These are phyloP conservation scores for Carettochelys insculpta DNA, from an alignment of 2,113 vertebrate species.

Conservation along the genomic window DNA sequence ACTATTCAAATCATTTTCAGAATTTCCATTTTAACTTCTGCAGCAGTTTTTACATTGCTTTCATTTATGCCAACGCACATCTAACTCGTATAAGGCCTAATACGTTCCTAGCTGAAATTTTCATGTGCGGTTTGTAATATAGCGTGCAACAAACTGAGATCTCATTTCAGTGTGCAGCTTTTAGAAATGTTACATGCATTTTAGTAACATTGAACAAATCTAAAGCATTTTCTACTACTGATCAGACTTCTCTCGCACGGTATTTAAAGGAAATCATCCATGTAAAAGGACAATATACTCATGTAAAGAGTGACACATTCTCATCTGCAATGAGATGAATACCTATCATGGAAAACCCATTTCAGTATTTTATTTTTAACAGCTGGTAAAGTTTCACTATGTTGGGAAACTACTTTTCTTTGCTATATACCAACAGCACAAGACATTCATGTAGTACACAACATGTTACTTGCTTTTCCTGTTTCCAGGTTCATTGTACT, in stretches of 20 bases:
- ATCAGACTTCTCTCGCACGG: neutral
- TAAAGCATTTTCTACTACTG: neutral
- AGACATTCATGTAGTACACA: conserved; percentile 44
- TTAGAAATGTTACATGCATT: conserved; percentile 17
- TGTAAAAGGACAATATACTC: no score
- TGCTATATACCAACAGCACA: conserved; percentile 41
- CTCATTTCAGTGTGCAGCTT: conserved; percentile 48
- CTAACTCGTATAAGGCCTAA: neutral
- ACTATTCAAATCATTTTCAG: neutral
- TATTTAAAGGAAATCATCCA: conserved; percentile 15
- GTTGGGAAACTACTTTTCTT: conserved; percentile 62
- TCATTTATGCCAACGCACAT: neutral
- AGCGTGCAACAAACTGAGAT: conserved; percentile 31
- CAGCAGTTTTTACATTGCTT: neutral
- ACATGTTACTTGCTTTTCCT: no score
- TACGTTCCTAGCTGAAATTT: neutral
- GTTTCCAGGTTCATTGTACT: conserved; percentile 36
- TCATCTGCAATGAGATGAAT: no score
- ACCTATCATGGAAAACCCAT: no score
- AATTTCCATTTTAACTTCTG: neutral
- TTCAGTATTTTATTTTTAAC: conserved; percentile 59
- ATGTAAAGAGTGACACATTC: no score
- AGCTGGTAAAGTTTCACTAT: conserved; percentile 64
- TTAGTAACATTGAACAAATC: conserved; percentile 24
- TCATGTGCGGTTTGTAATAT: neutral